phyloP scores from a whole-genome alignment of 2,113 vertebrate genomes.

The Psittacus erithacus region DNA sequence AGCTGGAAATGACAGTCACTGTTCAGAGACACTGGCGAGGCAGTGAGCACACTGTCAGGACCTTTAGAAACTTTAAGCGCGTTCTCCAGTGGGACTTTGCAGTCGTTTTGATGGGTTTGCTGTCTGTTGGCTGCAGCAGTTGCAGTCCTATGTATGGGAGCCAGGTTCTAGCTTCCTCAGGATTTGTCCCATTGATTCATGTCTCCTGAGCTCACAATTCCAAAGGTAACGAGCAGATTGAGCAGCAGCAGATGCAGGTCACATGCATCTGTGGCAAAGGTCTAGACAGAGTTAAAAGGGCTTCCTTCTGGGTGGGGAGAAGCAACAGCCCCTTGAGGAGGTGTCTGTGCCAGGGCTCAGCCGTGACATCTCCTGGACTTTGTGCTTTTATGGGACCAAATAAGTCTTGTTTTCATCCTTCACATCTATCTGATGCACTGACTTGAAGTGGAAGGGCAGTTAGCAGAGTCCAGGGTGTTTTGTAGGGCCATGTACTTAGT shows the following conservation, averaged over 20 bases:
- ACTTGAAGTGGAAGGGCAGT: no score
- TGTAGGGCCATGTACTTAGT: background rate
- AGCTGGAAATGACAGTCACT: no score
- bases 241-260: background rate
- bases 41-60: no score
- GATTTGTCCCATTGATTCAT: background rate
- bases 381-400: background rate
- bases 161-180: background rate
- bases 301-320: background rate
- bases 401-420: background rate
- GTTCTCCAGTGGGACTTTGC: no score
- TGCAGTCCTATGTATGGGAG: background rate
- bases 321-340: background rate
- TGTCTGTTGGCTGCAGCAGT: background rate
- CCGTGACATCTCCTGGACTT: background rate
- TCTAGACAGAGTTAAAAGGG: background rate
- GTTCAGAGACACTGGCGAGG: no score
- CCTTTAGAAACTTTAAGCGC: no score
- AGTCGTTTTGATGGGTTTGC: background rate
- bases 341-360: background rate
- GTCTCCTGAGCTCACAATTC: rapidly evolving
- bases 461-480: no score
- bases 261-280: rapidly evolving
- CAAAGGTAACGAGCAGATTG: background rate
- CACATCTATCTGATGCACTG: no score